Evolutionary conservation across 2,888 invertebrate genomes (phyloP), one percentile per base, ranked within the genome.

Genomic region (Synergus itoensis): DNA sequence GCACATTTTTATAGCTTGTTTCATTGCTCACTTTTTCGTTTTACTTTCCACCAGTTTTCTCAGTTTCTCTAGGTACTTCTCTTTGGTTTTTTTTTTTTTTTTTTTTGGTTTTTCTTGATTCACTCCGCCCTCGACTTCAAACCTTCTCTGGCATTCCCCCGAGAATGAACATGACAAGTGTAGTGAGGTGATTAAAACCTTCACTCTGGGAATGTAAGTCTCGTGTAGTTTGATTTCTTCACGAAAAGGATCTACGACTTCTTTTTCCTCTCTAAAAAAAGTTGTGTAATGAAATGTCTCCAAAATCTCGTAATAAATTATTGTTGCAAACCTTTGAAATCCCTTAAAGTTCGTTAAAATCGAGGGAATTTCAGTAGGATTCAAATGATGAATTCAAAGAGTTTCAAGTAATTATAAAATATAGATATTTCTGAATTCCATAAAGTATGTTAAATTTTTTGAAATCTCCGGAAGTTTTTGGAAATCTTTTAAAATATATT

Each of bases 141-240:
- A 73, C 48, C 73, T 73, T 36, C 36, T 21, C 53, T 69, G 73
- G 11, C 48, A 36, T n/a, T 73, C 73, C 36, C 53, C 1, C 16
- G 73, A n/a, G 53, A 73, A 53, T 40, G 53, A 53, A 73, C 73
- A 73, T 73, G 73, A 53, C 53, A 73, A 53, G n/a, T n/a, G 73
- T 73, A 16, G 48, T 36, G 36, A 73, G 53, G 73, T 73, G 48
- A 73, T 73, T 73, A 73, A 73, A 53, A 73, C 40, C 9, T 41
- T 65, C 40, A 65, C 64, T 65, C 11, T 41, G 64, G 40, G 40
- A 53, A 73, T 73, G 45, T 53, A 73, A 73, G 36, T 53, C 36
- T 53, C 53, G 11, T 53, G n/a, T n/a, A 53, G 12, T 53, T 73
- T 53, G 73, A 73, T 73, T 73, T 36, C 12, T 36, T 73, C 53